These are phyloP conservation scores for Turritopsis rubra DNA, from an alignment of 30 jellyfish, hydroid and myxozoan genomes.

Conservation along the genomic window DNA sequence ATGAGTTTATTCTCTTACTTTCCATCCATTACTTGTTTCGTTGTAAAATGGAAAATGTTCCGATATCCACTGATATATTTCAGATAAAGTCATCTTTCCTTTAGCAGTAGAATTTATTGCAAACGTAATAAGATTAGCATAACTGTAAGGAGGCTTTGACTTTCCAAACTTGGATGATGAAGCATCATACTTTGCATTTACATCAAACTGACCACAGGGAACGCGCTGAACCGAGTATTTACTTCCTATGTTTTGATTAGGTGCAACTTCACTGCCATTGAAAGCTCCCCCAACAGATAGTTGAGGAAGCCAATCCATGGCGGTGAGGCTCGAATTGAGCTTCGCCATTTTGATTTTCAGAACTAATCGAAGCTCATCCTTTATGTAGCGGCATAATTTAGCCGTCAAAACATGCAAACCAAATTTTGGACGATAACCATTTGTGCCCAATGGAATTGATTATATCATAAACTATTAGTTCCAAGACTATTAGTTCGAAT, in stretches of 20 bases:
- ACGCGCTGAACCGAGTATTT: conserved; percentile 72
- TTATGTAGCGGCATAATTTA: background rate
- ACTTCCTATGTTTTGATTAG: conserved; percentile 36
- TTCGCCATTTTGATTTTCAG: conserved; percentile 68
- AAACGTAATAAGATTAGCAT: conserved; percentile 89
- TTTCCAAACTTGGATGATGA: conserved; percentile 64
- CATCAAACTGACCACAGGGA: conserved; percentile 89
- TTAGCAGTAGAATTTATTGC: conserved; percentile 76
- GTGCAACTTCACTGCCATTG: conserved; percentile 38
- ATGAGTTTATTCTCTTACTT: conserved; percentile 34
- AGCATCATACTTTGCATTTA: conserved; percentile 73
- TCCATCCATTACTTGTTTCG: conserved; percentile 96
- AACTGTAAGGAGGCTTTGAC: conserved; percentile 93
- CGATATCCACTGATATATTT: conserved; percentile 90
- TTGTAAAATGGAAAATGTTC: conserved; percentile 85
- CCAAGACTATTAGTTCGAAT: too few relatives aligned
- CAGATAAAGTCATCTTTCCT: conserved; percentile 78
- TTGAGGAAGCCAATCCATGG: conserved; percentile 99
- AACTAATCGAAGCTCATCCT: background rate
- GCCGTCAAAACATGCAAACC: background rate
- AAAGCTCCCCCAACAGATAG: conserved; percentile 93
- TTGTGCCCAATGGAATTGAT: too few relatives aligned
- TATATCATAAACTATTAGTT: too few relatives aligned
- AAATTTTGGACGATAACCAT: background rate
- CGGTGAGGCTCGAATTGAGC: conserved; percentile 89